phyloP scores from a whole-genome alignment of 37 sponge, comb jelly and placozoan genomes.

The Crambe crambe region DNA sequence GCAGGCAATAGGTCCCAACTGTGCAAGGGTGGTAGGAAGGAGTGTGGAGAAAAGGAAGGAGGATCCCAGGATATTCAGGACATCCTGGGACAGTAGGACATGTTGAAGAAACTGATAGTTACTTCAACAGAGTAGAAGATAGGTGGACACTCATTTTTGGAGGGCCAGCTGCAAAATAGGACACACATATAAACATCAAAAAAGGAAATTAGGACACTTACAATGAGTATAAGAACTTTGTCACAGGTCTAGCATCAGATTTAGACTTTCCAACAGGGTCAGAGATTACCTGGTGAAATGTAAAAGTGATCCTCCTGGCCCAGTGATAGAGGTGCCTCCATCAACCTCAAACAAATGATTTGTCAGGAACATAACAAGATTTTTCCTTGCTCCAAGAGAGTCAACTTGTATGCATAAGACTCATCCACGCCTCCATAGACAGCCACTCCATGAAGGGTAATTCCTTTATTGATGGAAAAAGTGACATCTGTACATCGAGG shows the following conservation, averaged over 20 bases:
- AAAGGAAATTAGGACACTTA: no score
- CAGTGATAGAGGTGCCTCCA: slow-evolving; percentile 38
- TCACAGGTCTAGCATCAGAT: slow-evolving; percentile 54
- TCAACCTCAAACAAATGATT: slow-evolving; percentile 53
- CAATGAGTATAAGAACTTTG: slow-evolving; percentile 68
- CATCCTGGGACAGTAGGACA: slow-evolving; percentile 2
- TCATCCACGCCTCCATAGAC: slow-evolving; percentile 41
- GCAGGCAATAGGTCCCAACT: slow-evolving; percentile 68
- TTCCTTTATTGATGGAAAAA: slow-evolving; percentile 71
- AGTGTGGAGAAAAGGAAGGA: slow-evolving; percentile 85
- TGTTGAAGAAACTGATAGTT: slow-evolving; percentile 47
- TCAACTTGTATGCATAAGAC: slow-evolving; percentile 50
- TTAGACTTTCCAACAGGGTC: slow-evolving; percentile 12
- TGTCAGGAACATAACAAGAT: slow-evolving; percentile 1
- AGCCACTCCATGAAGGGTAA: slow-evolving; percentile 56
- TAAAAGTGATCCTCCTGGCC: slow-evolving; percentile 62
- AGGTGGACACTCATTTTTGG: slow-evolving; percentile 69
- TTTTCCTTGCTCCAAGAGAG: slow-evolving; percentile 11
- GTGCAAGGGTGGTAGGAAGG: slow-evolving; percentile 77
- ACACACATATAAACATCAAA: slow-evolving; percentile 1
- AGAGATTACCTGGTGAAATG: slow-evolving; percentile 41
- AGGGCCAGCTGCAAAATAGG: slow-evolving; percentile 48
- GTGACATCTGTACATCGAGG: slow-evolving; percentile 36
- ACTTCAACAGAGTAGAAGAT: slow-evolving; percentile 60
- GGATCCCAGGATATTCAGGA: slow-evolving; percentile 44